Evolutionary conservation across 2,797 vertebrate species (phyloP).

Genomic region (Chiroxiphia lanceolata): DNA sequence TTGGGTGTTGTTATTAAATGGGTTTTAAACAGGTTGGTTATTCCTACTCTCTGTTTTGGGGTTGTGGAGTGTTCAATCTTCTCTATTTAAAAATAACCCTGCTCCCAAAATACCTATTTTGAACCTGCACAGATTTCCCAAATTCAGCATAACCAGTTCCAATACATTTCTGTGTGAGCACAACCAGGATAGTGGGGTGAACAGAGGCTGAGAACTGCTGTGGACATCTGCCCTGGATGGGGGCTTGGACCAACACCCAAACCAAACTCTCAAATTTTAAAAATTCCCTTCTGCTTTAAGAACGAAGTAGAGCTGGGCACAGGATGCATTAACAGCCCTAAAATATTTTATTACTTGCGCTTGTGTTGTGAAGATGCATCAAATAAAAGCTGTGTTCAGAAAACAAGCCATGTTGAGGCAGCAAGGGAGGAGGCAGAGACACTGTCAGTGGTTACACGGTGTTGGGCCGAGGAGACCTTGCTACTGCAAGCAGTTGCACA

Average conservation of each 20-base stretch:
- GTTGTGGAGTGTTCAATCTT: fast-evolving
- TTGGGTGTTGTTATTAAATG: background rate
- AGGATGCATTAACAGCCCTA: background rate
- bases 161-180: background rate
- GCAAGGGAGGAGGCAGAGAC: background rate
- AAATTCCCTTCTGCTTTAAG: background rate
- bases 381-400: background rate
- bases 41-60: background rate
- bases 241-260: background rate
- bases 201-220: background rate
- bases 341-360: background rate
- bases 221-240: background rate
- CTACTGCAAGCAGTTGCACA: background rate
- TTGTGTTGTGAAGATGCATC: background rate
- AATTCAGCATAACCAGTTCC: background rate
- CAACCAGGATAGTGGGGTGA: background rate
- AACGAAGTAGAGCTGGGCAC: background rate
- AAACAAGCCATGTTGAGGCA: background rate
- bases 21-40: background rate
- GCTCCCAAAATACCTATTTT: background rate
- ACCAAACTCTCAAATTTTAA: background rate
- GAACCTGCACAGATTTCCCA: background rate
- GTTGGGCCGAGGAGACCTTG: background rate
- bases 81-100: background rate
- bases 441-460: background rate